A percentile compares a stretch with the other conserved stretches of the same genome.
Conservation (phyloP, 2,888 invertebrate genomes). For the Melanotus villosus region DNA sequence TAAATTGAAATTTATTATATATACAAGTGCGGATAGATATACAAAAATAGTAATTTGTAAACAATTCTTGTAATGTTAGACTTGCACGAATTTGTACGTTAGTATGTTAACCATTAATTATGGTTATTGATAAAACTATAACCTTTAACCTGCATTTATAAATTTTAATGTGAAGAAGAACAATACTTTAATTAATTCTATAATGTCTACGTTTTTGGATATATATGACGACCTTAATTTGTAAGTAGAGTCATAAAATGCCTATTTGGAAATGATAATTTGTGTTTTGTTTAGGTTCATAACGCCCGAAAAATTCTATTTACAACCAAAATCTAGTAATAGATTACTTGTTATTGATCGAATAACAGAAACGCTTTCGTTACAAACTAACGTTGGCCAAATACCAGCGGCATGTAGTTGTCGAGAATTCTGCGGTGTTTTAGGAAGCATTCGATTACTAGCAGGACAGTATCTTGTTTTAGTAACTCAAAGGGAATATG, state of each 20-base stretch:
- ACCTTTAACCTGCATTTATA: too few species aligned
- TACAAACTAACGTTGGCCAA: conserved; percentile 70
- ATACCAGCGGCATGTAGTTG: conserved; percentile 76
- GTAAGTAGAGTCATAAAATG: conserved; percentile 70
- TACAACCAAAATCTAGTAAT: conserved; percentile 84
- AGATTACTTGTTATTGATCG: conserved; percentile 90
- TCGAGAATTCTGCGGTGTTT: conserved; percentile 86
- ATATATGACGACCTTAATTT: conserved; percentile 83
- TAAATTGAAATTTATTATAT: too few species aligned
- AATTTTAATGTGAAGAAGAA: too few species aligned
- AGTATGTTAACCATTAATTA: too few species aligned
- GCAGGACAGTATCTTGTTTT: conserved; percentile 91
- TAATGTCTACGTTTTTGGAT: conserved; percentile 55
- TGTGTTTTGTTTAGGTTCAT: conserved; percentile 76
- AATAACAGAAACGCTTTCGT: conserved; percentile 66
- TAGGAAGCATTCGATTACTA: conserved; percentile 87
- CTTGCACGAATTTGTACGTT: too few species aligned
- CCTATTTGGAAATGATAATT: conserved; percentile 21
- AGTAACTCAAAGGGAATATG: conserved; percentile 85
- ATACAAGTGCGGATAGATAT: too few species aligned
- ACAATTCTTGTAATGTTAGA: too few species aligned
- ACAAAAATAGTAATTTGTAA: too few species aligned
- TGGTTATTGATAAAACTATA: too few species aligned
- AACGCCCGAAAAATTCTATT: conserved; percentile 90
- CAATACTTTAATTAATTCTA: too few species aligned